These are phyloP conservation scores for Theropithecus gelada DNA, from an alignment of 2,113 vertebrate species.

Conservation along the genomic window DNA sequence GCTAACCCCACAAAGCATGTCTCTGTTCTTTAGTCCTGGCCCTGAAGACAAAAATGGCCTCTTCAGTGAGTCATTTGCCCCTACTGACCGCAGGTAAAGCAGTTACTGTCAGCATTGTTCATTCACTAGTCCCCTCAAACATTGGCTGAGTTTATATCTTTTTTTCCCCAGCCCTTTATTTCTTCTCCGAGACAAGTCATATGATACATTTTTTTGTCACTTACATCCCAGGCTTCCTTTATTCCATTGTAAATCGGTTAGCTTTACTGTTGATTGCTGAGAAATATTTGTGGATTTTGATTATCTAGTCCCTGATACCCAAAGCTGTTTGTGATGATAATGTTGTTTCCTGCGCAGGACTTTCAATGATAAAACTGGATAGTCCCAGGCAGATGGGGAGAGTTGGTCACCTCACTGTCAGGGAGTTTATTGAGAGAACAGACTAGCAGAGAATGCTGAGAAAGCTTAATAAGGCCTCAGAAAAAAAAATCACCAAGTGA, in stretches of 20 bases:
- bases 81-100: neutral
- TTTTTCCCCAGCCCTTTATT: neutral
- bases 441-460: neutral
- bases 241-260: neutral
- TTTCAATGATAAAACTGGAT: neutral
- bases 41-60: neutral
- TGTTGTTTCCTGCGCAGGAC: neutral
- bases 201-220: neutral
- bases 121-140: neutral
- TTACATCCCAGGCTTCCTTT: neutral
- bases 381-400: neutral
- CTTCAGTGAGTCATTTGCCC: neutral
- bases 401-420: neutral
- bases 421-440: neutral
- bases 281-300: neutral
- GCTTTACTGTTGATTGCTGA: slow-evolving; percentile 4
- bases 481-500: neutral
- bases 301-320: neutral
- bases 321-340: neutral
- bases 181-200: neutral
- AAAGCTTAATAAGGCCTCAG: neutral
- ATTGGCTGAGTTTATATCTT: neutral
- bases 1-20: neutral
- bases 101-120: neutral
- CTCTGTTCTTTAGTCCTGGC: neutral